phyloP scores from a whole-genome alignment of 2,113 vertebrate genomes.

The Burhinus bistriatus region DNA sequence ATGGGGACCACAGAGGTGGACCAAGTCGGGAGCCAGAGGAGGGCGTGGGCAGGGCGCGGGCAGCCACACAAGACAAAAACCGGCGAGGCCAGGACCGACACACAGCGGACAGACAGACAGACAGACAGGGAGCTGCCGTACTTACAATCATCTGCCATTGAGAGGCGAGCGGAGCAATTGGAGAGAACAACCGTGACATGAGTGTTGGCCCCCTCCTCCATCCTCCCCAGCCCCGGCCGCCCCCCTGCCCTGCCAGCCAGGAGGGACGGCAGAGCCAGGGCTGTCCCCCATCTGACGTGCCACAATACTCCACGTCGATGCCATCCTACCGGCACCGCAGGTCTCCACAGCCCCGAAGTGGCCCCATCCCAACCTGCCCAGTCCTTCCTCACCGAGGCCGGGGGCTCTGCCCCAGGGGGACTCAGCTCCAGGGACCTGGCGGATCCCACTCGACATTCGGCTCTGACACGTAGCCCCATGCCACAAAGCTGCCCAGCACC shows the following conservation, averaged over 20 bases:
- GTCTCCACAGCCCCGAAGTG: background rate
- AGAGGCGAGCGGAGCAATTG: constrained; percentile 63
- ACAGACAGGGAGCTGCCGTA: constrained; percentile 87
- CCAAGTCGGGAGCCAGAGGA: background rate
- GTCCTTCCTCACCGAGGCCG: background rate
- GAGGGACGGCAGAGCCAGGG: background rate
- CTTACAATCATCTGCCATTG: constrained; percentile 99
- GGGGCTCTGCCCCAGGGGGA: background rate
- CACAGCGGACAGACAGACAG: constrained; percentile 88
- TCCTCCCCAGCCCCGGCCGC: background rate
- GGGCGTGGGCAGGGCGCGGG: constrained; percentile 29
- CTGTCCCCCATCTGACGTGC: background rate
- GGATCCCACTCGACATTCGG: accelerated
- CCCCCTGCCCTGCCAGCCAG: background rate
- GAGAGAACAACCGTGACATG: constrained; percentile 61
- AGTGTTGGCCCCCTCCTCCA: constrained; percentile 24
- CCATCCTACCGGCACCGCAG: background rate
- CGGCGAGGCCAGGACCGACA: constrained; percentile 77
- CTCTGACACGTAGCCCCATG: background rate
- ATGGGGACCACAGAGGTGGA: constrained; percentile 24
- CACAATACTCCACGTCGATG: accelerated
- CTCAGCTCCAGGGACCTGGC: background rate
- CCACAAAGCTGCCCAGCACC: background rate
- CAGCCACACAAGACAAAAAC: constrained; percentile 86
- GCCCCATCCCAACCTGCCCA: background rate